These are phyloP conservation scores for Dinocampus coccinellae DNA, from an alignment of 2,888 invertebrate genomes.

Conservation along the genomic window DNA sequence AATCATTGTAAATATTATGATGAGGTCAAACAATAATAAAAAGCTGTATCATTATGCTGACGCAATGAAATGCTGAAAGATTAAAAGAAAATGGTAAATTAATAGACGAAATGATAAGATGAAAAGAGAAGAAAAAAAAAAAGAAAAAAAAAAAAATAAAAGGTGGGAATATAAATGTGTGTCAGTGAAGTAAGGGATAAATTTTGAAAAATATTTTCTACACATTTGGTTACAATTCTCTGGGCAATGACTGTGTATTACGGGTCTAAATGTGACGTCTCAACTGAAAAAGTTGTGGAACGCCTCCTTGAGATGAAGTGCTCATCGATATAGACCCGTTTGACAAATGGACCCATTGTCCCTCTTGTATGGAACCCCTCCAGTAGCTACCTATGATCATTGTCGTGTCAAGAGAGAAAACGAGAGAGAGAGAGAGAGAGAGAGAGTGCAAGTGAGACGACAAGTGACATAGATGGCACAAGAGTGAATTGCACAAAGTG, in stretches of 20 bases:
- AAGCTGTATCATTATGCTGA: not conserved
- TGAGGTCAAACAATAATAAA: not conserved
- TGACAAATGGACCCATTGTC: constrained; percentile 54
- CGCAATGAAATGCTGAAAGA: not conserved
- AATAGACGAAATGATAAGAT: not conserved
- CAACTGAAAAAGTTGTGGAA: constrained; percentile 28
- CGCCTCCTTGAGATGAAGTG: constrained; percentile 49
- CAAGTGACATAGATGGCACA: not conserved
- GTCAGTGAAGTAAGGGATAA: not conserved
- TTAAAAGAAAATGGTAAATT: not conserved
- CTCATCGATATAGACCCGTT: constrained; percentile 47
- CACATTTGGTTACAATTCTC: not conserved
- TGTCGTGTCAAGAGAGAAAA: constrained; percentile 29
- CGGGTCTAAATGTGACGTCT: constrained; percentile 6
- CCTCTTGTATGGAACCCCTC: constrained; percentile 12
- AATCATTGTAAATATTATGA: not conserved
- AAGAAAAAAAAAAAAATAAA: not conserved
- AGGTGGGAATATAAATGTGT: not conserved
- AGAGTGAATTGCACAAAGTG: not conserved
- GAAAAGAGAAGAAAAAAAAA: too few relatives aligned
- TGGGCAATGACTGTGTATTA: not conserved
- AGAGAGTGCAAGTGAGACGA: too few relatives aligned
- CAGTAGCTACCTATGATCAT: constrained; percentile 21
- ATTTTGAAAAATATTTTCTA: constrained; percentile 5
- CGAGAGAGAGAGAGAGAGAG: too few relatives aligned